Evolutionary conservation across 2,888 invertebrate species (phyloP).

Genomic region (Sympetrum striolatum): DNA sequence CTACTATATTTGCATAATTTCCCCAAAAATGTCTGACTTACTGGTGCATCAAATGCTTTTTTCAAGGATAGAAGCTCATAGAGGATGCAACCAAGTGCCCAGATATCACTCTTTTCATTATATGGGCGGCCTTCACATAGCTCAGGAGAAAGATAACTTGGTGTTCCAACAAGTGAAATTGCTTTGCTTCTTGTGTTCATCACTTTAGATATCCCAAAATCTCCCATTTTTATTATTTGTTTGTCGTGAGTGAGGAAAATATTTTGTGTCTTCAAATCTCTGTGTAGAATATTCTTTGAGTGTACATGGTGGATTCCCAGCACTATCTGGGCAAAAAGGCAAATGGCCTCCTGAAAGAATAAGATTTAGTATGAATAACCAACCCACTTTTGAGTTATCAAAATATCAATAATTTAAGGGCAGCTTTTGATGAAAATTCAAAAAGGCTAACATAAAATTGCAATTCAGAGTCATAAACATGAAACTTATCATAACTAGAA

Average conservation of each 20-base stretch:
- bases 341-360: slow-evolving; percentile 65
- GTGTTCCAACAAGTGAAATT: slow-evolving; percentile 76
- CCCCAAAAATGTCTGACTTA: background rate
- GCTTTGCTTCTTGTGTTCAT: slow-evolving; percentile 60
- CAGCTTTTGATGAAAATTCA: no score
- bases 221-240: slow-evolving; percentile 78
- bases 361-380: no score
- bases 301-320: slow-evolving; percentile 83
- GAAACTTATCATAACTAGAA: no score
- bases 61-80: slow-evolving; percentile 81
- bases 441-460: no score
- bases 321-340: slow-evolving; percentile 75
- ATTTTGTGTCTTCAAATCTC: slow-evolving; percentile 86
- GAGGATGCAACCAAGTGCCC: slow-evolving; percentile 85
- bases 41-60: slow-evolving; percentile 73
- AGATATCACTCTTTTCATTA: slow-evolving; percentile 82
- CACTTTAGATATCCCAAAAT: slow-evolving; percentile 84
- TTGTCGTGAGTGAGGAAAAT: slow-evolving; percentile 77
- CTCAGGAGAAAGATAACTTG: slow-evolving; percentile 86
- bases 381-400: no score
- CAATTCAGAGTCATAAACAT: no score
- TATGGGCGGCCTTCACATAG: slow-evolving; percentile 78
- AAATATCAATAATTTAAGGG: no score
- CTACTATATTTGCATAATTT: no score
- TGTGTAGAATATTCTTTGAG: slow-evolving; percentile 76